Conservation (phyloP, 2,113 vertebrate genomes). For the Aptenodytes forsteri region DNA sequence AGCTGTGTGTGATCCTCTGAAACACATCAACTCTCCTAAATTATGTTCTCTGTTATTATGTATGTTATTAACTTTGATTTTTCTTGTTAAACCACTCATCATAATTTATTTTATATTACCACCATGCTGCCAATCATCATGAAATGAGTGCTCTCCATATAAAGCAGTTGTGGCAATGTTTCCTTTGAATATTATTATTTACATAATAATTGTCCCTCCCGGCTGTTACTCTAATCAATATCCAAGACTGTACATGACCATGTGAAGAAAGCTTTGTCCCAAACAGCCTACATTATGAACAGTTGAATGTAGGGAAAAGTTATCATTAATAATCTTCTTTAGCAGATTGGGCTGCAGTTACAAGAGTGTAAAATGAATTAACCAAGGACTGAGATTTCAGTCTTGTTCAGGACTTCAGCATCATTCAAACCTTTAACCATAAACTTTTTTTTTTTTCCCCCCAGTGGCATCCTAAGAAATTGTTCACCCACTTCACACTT, state of each 20-base stretch:
- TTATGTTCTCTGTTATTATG: not conserved
- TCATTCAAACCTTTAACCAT: not conserved
- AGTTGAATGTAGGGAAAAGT: not conserved
- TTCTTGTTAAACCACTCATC: not conserved
- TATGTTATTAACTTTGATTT: slow-evolving; percentile 7
- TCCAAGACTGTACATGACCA: not conserved
- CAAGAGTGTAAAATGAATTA: not conserved
- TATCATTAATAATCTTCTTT: not conserved
- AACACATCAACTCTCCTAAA: not conserved
- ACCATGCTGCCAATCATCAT: not conserved
- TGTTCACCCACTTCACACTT: not conserved
- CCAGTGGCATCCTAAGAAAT: not conserved
- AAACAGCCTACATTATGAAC: not conserved
- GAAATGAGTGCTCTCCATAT: not conserved
- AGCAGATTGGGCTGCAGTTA: not conserved
- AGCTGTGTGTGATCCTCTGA: not conserved
- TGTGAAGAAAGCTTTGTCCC: not conserved
- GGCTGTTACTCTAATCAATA: not conserved
- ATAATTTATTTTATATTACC: not conserved
- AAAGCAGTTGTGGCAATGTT: not conserved
- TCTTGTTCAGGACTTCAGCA: not conserved
- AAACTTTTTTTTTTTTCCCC: not conserved
- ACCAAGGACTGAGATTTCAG: not conserved
- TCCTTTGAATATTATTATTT: not conserved
- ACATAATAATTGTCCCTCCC: not conserved